Percentiles rank a stretch among this genome's conserved stretches.
phyloP scores from a whole-genome alignment of 1,140 invertebrate species.

The Semibalanus balanoides region DNA sequence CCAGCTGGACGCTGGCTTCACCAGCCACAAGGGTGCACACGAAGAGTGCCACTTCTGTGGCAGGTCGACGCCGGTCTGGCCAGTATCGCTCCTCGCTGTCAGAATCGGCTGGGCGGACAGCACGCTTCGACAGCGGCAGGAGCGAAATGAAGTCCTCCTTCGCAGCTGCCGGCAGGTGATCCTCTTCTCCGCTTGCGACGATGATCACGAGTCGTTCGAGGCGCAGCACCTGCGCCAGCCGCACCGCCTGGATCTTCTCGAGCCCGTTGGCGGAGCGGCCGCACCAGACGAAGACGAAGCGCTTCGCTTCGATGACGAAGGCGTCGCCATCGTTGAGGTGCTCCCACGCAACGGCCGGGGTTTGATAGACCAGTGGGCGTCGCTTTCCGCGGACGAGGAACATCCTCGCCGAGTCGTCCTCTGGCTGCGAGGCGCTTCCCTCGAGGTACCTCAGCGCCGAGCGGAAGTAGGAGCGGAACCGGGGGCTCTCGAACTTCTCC shows the following conservation, averaged over 20 bases:
- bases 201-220: slow-evolving; percentile 45
- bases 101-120: slow-evolving; percentile 22
- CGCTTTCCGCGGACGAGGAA: slow-evolving; percentile 55
- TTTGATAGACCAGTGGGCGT: slow-evolving; percentile 47
- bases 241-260: slow-evolving; percentile 45
- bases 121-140: slow-evolving; percentile 43
- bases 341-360: slow-evolving; percentile 47
- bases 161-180: slow-evolving; percentile 46
- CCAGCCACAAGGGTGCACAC: slow-evolving; percentile 57
- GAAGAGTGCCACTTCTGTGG: slow-evolving; percentile 43
- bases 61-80: slow-evolving; percentile 10
- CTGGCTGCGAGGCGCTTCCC: slow-evolving; percentile 40
- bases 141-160: slow-evolving; percentile 50
- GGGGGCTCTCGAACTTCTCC: slow-evolving; percentile 60
- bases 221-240: slow-evolving; percentile 29
- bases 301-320: slow-evolving; percentile 59
- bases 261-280: slow-evolving; percentile 49
- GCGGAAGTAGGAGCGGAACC: slow-evolving; percentile 67
- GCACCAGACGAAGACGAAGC: slow-evolving; percentile 59
- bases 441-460: slow-evolving; percentile 25
- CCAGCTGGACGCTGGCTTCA: slow-evolving; percentile 68
- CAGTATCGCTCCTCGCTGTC: slow-evolving; percentile 24
- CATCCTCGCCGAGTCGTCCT: slow-evolving; percentile 40
- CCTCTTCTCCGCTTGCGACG: slow-evolving; percentile 73
- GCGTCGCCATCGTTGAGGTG: slow-evolving; percentile 73